Percentiles rank a stretch among this genome's conserved stretches.
phyloP scores from a whole-genome alignment of 2,888 invertebrate genomes.

The Beris chalybata region DNA sequence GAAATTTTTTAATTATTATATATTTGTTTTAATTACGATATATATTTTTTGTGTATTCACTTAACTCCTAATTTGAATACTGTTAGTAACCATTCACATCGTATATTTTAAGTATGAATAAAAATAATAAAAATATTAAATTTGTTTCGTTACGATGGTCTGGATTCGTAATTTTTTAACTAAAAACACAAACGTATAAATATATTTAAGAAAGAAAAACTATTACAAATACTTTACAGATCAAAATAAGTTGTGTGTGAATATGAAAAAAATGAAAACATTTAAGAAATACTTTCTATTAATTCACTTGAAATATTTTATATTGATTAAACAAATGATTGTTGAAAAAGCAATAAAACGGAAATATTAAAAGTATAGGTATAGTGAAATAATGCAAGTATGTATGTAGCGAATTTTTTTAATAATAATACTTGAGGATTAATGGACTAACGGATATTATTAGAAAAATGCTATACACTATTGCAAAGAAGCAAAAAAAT shows the following conservation, averaged over 20 bases:
- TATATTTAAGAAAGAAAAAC: not conserved
- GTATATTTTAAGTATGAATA: constrained; percentile 33
- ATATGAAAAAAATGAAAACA: no score
- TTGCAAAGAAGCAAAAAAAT: not conserved
- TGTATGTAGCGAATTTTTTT: no score
- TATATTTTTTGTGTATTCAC: constrained; percentile 57
- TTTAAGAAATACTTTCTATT: no score
- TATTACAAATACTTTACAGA: no score
- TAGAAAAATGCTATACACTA: constrained; percentile 8
- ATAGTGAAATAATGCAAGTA: no score
- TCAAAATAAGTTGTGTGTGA: no score
- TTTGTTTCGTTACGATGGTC: not conserved
- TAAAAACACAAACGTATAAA: not conserved
- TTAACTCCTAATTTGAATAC: constrained; percentile 34
- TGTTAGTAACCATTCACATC: constrained; percentile 32
- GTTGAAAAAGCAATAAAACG: constrained; percentile 5
- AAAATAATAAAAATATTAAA: constrained; percentile 8
- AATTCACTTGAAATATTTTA: not conserved
- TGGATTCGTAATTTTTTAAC: not conserved
- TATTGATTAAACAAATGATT: constrained; percentile 3
- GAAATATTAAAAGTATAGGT: not conserved
- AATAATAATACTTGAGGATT: not conserved
- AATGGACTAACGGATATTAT: not conserved
- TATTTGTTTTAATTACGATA: constrained; percentile 55
- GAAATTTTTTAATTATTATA: constrained; percentile 44